These are phyloP conservation scores for Phenganax subtilis DNA, from an alignment of 92 coral and sea anemone species.

Conservation along the genomic window DNA sequence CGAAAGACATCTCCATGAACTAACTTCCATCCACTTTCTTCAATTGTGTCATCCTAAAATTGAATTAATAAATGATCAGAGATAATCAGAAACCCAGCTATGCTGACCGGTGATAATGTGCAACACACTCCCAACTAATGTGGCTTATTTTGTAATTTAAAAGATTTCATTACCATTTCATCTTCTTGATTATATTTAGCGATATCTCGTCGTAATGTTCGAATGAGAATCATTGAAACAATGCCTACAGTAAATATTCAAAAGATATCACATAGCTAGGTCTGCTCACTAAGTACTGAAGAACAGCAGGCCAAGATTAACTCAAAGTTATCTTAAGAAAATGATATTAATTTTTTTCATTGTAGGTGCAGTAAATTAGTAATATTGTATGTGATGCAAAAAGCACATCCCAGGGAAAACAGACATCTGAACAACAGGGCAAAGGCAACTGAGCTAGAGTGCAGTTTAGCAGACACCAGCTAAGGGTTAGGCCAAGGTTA, in stretches of 20 bases:
- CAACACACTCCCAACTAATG: not conserved
- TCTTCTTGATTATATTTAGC: slow-evolving; percentile 96
- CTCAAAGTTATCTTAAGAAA: too few species aligned
- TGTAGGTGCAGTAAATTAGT: too few species aligned
- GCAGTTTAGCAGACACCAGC: too few species aligned
- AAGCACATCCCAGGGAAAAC: too few species aligned
- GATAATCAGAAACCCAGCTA: slow-evolving; percentile 17
- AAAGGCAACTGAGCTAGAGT: too few species aligned
- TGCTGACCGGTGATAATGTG: not conserved
- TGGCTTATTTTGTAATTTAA: not conserved
- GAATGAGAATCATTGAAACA: slow-evolving; percentile 97
- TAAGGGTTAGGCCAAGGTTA: too few species aligned
- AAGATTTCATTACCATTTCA: slow-evolving; percentile 57
- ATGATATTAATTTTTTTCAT: too few species aligned
- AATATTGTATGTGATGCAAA: too few species aligned
- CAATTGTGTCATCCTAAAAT: slow-evolving; percentile 89
- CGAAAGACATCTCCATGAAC: slow-evolving; percentile 99
- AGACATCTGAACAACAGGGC: too few species aligned
- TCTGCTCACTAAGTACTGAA: not conserved
- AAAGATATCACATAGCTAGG: not conserved
- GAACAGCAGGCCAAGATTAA: not conserved
- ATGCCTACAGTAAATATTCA: slow-evolving; percentile 62
- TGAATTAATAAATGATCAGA: slow-evolving; percentile 17
- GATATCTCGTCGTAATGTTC: slow-evolving; percentile 93
- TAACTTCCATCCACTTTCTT: slow-evolving; percentile 97